Conservation (phyloP, 1,140 invertebrate species). For the Chionoecetes opilio region DNA sequence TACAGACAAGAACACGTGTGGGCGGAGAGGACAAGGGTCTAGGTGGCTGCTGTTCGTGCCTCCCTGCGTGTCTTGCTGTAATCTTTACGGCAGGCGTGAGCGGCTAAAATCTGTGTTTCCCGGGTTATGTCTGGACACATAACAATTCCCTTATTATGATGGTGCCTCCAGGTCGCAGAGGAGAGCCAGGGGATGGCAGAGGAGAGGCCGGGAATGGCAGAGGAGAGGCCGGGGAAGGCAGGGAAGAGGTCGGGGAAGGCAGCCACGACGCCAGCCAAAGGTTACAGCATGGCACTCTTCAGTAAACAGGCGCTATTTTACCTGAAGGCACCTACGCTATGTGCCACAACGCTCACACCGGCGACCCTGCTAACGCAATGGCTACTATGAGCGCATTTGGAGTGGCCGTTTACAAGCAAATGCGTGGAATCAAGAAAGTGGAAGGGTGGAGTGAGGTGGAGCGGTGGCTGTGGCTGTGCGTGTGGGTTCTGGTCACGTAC, state of each 20-base stretch:
- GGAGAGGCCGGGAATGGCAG: background rate
- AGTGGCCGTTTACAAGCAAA: slow-evolving; percentile 54
- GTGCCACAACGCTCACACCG: background rate
- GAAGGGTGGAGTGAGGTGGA: background rate
- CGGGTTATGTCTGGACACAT: background rate
- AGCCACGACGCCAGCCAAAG: background rate
- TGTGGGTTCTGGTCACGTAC: slow-evolving; percentile 50
- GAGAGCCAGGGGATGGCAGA: background rate
- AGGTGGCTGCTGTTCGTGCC: background rate
- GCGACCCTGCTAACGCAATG: slow-evolving; percentile 4
- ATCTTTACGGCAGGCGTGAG: background rate
- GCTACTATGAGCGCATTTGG: slow-evolving; percentile 45
- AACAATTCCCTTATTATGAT: background rate
- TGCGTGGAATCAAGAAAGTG: slow-evolving; percentile 53
- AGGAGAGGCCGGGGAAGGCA: background rate
- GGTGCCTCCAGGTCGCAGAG: background rate
- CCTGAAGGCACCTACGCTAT: background rate
- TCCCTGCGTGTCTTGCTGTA: background rate
- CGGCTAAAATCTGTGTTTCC: background rate
- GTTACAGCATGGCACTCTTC: background rate
- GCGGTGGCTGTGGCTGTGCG: background rate
- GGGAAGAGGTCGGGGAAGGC: background rate
- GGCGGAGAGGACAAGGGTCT: background rate
- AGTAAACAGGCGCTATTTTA: background rate
- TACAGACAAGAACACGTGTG: background rate